Base-by-base conservation (phyloP, 2,888 invertebrate species). In the Thymelicus acteon region DNA sequence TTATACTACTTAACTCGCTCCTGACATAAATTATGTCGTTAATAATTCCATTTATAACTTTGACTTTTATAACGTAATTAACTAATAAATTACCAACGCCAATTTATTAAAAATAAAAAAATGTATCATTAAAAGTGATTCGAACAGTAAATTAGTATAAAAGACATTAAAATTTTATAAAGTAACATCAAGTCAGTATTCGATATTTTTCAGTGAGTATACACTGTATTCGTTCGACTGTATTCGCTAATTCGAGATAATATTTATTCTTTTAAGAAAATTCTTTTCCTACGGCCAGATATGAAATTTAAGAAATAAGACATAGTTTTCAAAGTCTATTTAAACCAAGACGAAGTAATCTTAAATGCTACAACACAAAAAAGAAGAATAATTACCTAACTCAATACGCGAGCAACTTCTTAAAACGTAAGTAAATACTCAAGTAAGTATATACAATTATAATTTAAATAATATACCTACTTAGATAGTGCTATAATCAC, bases 401-500 rank as follows among this genome's bases (percentile, higher is more conserved):
- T 60, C 19, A 10, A 8, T 40, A 39, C 40, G 15, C 15, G 15
- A 15, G 60, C 15, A 15, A 68, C 12, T 37, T 37, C 37, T 12
- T 37, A 37, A 31, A 57, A 57, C 15, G 31, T 31, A 31, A 31
- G 19, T 31, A 31, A 1, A n/a, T 37, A 31, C 13, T 37, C 8
- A 57, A 37, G 57, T 57, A 57, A 37, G 57, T 57, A 57, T 57
- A 57, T 57, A 57, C 57, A 57, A 37, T 37, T 57, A 75, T 76
- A 78, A 80, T 76, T 77, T 78, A 79, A 79, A 79, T 78, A 77
- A 81, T 52, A 52, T 85, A 84, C 49, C 49, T 57, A 57, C 31
- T 57, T 57, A 78, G 74, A 75, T 83, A 86, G 82, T 75, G 73
- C 86, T 87, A 87, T 84, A 80, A 87, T 87, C 87, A 87, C 86